phyloP scores from a whole-genome alignment of 2,797 vertebrate species.

The Fistularia tabacaria region DNA sequence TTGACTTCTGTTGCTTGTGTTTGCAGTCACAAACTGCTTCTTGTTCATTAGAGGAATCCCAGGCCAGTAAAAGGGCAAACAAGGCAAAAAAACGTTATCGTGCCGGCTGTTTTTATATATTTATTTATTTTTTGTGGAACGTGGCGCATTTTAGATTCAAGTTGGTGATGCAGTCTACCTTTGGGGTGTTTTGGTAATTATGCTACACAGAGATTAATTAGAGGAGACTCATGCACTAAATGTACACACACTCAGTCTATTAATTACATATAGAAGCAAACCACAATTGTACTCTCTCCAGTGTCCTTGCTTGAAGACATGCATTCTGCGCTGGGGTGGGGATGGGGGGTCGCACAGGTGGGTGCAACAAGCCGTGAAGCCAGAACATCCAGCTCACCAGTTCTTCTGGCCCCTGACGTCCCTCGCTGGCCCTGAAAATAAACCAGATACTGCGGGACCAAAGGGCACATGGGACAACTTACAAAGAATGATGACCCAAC shows the following conservation, averaged over 20 bases:
- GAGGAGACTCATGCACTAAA: constrained; percentile 33
- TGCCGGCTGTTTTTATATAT: constrained; percentile 9
- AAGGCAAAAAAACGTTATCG: constrained; percentile 1
- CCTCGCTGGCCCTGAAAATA: constrained; percentile 48
- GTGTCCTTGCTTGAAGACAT: constrained; percentile 61
- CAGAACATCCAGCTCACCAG: constrained; percentile 54
- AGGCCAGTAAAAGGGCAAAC: constrained; percentile 1
- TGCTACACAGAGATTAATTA: constrained; percentile 50
- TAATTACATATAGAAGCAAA: constrained; percentile 29
- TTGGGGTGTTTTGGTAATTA: constrained; percentile 50
- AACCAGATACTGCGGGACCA: constrained; percentile 32
- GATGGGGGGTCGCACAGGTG: constrained; percentile 45
- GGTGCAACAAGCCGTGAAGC: constrained; percentile 61
- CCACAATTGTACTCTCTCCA: constrained; percentile 16
- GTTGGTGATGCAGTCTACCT: constrained; percentile 32
- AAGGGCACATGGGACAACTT: constrained; percentile 17
- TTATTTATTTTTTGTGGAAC: constrained; percentile 6
- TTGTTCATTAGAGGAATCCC: constrained; percentile 16
- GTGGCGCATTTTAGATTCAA: constrained; percentile 20
- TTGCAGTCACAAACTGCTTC: constrained; percentile 24
- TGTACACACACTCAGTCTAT: constrained; percentile 20
- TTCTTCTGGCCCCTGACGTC: constrained; percentile 48
- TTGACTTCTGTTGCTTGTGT: constrained; percentile 23
- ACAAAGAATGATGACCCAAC: constrained; percentile 44
- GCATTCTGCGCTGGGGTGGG: constrained; percentile 31